A percentile compares a stretch with the other conserved stretches of the same genome.
phyloP scores from a whole-genome alignment of 2,888 invertebrate species.

The Halictus quadricinctus region DNA sequence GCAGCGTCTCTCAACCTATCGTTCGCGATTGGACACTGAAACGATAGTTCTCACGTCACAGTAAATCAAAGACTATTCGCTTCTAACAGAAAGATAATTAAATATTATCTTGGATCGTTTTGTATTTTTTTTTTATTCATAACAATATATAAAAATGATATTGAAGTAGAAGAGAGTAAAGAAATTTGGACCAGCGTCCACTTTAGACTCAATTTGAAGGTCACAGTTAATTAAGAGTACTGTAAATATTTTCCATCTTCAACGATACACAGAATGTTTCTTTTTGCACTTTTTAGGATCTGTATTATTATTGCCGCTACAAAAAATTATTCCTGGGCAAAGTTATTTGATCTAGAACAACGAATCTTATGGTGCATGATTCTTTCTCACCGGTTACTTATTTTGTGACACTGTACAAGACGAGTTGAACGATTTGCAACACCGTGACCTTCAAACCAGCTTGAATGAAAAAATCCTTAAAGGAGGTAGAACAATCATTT shows the following conservation, averaged over 20 bases:
- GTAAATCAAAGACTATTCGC: not conserved
- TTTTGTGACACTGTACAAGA: not conserved
- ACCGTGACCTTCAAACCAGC: too few relatives aligned
- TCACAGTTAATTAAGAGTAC: too few relatives aligned
- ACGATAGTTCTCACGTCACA: not conserved
- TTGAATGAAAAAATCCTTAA: not conserved
- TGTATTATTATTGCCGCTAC: too few relatives aligned
- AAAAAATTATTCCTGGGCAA: too few relatives aligned
- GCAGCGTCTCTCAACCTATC: not conserved
- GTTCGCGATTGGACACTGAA: not conserved
- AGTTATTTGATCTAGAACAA: too few relatives aligned
- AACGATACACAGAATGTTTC: too few relatives aligned
- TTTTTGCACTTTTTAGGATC: too few relatives aligned
- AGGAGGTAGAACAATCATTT: not conserved
- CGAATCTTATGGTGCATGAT: not conserved
- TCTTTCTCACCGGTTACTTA: not conserved
- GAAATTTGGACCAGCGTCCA: too few relatives aligned
- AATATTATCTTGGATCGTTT: not conserved
- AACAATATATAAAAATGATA: too few relatives aligned
- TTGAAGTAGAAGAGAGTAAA: too few relatives aligned
- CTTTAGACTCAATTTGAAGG: too few relatives aligned
- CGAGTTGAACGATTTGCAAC: not conserved
- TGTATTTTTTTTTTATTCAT: not conserved
- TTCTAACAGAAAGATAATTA: not conserved
- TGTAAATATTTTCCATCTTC: too few relatives aligned